phyloP scores from a whole-genome alignment of 2,888 invertebrate species.

The Lasioglossum figueresi region DNA sequence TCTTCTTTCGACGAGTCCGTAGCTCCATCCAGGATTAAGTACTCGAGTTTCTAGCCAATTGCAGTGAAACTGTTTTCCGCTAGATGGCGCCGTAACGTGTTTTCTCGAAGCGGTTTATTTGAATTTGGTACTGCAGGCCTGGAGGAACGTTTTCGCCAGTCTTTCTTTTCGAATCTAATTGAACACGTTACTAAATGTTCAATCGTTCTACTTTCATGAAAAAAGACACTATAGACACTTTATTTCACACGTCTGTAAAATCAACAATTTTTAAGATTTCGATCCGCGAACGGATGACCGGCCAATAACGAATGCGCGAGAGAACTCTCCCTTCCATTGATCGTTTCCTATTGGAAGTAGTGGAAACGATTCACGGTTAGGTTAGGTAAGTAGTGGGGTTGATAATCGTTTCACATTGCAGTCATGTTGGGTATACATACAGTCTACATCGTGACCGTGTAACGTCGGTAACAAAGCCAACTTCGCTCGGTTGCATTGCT shows the following conservation, averaged over 20 bases:
- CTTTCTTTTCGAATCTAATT: not conserved
- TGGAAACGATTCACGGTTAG: not conserved
- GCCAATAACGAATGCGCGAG: not conserved
- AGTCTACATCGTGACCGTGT: not conserved
- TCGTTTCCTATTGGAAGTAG: not conserved
- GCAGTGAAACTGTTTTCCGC: not conserved
- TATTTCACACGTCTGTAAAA: not conserved
- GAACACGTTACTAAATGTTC: too few species aligned
- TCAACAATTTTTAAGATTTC: too few species aligned
- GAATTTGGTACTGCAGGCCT: not conserved
- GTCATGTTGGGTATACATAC: too few species aligned
- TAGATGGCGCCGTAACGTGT: not conserved
- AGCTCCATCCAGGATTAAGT: not conserved
- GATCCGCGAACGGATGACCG: too few species aligned
- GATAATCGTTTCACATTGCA: not conserved
- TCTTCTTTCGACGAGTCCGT: not conserved
- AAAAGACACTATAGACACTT: not conserved
- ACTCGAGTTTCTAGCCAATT: not conserved
- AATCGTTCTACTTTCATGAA: not conserved
- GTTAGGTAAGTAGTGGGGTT: not conserved
- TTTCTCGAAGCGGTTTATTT: not conserved
- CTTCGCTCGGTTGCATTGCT: constrained; percentile 12
- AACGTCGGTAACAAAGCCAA: constrained; percentile 25
- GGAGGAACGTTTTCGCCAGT: not conserved
- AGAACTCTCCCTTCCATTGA: not conserved